Evolutionary conservation across 2,113 vertebrate species (phyloP).

Genomic region (Nothocercus julius): DNA sequence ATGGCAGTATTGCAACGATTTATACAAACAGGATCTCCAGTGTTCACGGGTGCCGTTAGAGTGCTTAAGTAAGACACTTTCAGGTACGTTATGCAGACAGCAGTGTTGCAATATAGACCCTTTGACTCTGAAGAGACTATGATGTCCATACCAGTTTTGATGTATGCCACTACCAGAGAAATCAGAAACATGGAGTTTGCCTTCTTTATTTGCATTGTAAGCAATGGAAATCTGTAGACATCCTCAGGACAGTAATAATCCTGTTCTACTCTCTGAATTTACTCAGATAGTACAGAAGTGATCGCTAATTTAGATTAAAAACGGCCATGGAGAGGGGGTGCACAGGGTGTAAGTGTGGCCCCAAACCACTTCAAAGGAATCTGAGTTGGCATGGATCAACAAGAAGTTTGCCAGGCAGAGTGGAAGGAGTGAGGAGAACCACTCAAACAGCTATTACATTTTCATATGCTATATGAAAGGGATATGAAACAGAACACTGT

Average conservation of each 20-base stretch:
- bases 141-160: accelerated
- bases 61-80: not conserved
- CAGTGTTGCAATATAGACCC: not conserved
- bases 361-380: not conserved
- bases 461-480: not conserved
- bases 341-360: not conserved
- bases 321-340: not conserved
- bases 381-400: not conserved
- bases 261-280: not conserved
- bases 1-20: not conserved
- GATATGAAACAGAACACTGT: not conserved
- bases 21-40: not conserved
- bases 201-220: not conserved
- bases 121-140: not conserved
- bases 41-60: not conserved
- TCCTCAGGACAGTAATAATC: not conserved
- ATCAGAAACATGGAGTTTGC: not conserved
- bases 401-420: not conserved
- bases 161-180: not conserved
- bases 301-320: not conserved
- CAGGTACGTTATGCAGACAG: not conserved
- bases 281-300: not conserved
- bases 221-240: not conserved
- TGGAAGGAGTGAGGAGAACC: not conserved
- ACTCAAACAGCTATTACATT: not conserved